These are phyloP conservation scores for Pimpla rufipes DNA, from an alignment of 2,888 invertebrate genomes.

Conservation along the genomic window DNA sequence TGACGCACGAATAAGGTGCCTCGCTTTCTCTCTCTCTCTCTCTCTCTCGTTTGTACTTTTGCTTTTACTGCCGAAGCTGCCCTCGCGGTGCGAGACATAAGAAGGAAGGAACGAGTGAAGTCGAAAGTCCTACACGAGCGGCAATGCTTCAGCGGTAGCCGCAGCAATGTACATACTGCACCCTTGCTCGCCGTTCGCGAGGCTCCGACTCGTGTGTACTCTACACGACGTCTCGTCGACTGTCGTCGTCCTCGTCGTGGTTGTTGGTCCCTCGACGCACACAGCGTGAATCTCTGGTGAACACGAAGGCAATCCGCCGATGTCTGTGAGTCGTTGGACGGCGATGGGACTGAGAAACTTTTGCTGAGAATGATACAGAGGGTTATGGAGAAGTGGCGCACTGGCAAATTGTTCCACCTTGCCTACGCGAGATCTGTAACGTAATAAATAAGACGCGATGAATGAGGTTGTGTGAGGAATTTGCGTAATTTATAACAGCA, in stretches of 20 bases:
- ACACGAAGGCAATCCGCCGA: slow-evolving; percentile 16
- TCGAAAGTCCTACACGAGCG: slow-evolving; percentile 20
- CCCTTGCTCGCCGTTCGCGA: slow-evolving; percentile 33
- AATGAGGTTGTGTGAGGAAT: no score
- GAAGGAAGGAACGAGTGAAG: slow-evolving; percentile 32
- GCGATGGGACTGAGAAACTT: slow-evolving; percentile 37
- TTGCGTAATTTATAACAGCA: no score
- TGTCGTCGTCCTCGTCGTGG: slow-evolving; percentile 46
- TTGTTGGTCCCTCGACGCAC: slow-evolving; percentile 13
- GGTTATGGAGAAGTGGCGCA: slow-evolving; percentile 54
- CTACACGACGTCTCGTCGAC: slow-evolving; percentile 46
- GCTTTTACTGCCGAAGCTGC: slow-evolving; percentile 35
- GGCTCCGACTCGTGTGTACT: slow-evolving; percentile 36
- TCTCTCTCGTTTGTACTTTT: slow-evolving; percentile 47
- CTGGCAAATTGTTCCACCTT: slow-evolving; percentile 68
- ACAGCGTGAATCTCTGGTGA: slow-evolving; percentile 10
- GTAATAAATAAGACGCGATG: slow-evolving; percentile 51
- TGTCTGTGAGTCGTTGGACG: slow-evolving; percentile 18
- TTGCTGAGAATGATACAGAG: slow-evolving; percentile 54
- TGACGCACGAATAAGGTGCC: slow-evolving; percentile 63
- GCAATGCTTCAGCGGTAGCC: slow-evolving; percentile 27
- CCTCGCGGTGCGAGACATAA: slow-evolving; percentile 32
- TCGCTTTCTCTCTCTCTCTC: no score
- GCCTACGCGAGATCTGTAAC: slow-evolving; percentile 49
- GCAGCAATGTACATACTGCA: slow-evolving; percentile 51